Conservation (phyloP, 1,140 invertebrate genomes). For the Tachypleus tridentatus region DNA sequence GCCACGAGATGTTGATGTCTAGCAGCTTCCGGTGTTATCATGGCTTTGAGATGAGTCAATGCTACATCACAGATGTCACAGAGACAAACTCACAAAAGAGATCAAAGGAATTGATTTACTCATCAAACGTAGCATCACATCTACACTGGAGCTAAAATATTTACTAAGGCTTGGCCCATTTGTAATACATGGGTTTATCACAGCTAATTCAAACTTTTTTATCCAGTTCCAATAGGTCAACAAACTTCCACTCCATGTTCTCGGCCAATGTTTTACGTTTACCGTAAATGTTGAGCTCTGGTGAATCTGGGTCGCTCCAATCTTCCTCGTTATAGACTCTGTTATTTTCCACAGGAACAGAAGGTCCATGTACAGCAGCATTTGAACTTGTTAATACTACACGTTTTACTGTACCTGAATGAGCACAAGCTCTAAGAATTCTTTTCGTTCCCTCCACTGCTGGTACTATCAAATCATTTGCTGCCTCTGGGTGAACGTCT, state of each 20-base stretch:
- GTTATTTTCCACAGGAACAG: conserved; percentile 22
- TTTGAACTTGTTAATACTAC: conserved; percentile 46
- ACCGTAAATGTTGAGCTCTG: conserved; percentile 35
- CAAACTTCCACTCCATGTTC: conserved; percentile 45
- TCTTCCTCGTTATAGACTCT: conserved; percentile 40
- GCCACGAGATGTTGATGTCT: conserved; percentile 36
- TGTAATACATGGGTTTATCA: conserved; percentile 42
- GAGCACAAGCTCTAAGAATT: conserved; percentile 41
- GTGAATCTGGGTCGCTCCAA: conserved; percentile 37
- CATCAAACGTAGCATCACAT: conserved; percentile 37
- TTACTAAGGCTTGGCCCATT: conserved; percentile 40
- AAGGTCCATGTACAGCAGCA: conserved; percentile 39
- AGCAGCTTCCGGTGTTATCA: conserved; percentile 38
- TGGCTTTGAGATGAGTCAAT: conserved; percentile 41
- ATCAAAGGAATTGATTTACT: conserved; percentile 17
- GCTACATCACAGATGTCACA: conserved; percentile 47
- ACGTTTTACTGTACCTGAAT: conserved; percentile 36
- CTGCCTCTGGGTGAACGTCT: conserved; percentile 23
- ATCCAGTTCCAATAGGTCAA: conserved; percentile 35
- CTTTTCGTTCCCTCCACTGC: conserved; percentile 44
- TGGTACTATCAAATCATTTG: conserved; percentile 40
- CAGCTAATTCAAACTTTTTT: conserved; percentile 42
- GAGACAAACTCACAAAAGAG: conserved; percentile 33
- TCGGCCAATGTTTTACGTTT: conserved; percentile 45
- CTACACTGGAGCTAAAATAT: conserved; percentile 33